Evolutionary conservation across 2,113 vertebrate species (phyloP).

Genomic region (Ceyx melanurus): DNA sequence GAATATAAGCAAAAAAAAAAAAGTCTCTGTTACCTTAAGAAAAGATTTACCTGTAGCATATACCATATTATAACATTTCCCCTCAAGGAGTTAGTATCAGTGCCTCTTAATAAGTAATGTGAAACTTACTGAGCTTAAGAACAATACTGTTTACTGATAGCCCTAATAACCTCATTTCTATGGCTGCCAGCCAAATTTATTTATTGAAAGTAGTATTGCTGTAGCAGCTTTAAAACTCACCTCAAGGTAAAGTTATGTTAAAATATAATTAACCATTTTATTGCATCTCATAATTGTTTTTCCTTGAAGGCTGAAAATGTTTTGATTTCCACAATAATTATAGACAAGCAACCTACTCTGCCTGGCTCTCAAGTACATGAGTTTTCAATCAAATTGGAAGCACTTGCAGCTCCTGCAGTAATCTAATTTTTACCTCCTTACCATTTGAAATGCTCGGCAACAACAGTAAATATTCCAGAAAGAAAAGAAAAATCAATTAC

Average conservation of each 20-base stretch:
- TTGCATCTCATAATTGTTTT: constrained; percentile 48
- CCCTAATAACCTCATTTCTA: constrained; percentile 37
- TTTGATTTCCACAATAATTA: constrained; percentile 41
- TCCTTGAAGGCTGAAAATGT: constrained; percentile 39
- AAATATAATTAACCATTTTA: constrained; percentile 67
- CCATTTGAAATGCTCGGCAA: constrained; percentile 12
- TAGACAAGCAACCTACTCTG: neutral
- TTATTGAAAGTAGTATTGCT: constrained; percentile 20
- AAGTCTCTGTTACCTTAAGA: neutral
- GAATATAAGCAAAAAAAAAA: neutral
- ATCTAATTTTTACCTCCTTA: constrained; percentile 1
- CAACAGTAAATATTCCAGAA: constrained; percentile 2
- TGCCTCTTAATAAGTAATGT: neutral
- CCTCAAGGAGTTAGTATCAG: neutral
- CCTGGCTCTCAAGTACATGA: neutral
- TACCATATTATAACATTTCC: neutral
- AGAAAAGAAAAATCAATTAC: constrained; percentile 1
- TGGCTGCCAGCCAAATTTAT: constrained; percentile 38
- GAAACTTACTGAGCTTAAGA: constrained; percentile 9
- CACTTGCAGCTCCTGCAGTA: neutral
- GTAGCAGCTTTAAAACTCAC: constrained; percentile 31
- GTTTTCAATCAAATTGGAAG: constrained; percentile 16
- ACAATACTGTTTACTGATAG: neutral
- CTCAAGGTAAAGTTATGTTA: constrained; percentile 57
- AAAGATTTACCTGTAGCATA: neutral